Base-by-base conservation (phyloP, 2,797 vertebrate genomes). In the Euphonia xanthogaster region DNA sequence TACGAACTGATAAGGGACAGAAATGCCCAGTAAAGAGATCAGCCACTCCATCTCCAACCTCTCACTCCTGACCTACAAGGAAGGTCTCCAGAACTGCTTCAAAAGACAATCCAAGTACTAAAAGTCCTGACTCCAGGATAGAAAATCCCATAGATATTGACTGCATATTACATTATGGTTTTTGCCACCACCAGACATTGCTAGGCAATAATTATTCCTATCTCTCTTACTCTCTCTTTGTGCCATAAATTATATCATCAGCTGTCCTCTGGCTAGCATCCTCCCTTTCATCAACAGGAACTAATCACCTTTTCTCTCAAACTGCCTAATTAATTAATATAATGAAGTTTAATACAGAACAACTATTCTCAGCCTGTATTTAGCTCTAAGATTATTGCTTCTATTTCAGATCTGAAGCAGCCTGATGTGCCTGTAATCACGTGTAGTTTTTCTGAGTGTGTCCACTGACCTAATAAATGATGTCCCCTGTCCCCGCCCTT, bases 301-400 rank as follows among this genome's bases (percentile, higher is more conserved):
- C 85, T 86, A 90, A 90, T 90, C 86, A 66, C 22, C 73, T 73
- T 81, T 72, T 62, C 70, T 65, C 82, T 86, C 82, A 93, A 88
- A 88, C 75, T 88, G 86, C 79, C 73, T 81, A 51, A 88, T 95
- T 92, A 89, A 77, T 91, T 90, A 90, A 75, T 93, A 35, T 55
- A 91, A 92, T 88, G 88, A 88, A 94, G 54, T 90, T 90, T 86
- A 95, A 90, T 88, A 84, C 62, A 19, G 90, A 95, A 94, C 78
- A 94, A 88, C 92, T 92, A 78, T 86, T 88, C 76, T 86, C 79
- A 91, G 58, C 62, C 88, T 84, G 88, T 53, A 86, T 96, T 96
- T 94, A 95, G 90, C 91, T 95, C 76, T 81, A 84, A 94, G 82
- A 79, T 86, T 90, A 93, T 88, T 81, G 91, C 76, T 94, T 94